Conservation (phyloP, 2,797 vertebrate genomes). For the Hoplostethus mediterraneus region DNA sequence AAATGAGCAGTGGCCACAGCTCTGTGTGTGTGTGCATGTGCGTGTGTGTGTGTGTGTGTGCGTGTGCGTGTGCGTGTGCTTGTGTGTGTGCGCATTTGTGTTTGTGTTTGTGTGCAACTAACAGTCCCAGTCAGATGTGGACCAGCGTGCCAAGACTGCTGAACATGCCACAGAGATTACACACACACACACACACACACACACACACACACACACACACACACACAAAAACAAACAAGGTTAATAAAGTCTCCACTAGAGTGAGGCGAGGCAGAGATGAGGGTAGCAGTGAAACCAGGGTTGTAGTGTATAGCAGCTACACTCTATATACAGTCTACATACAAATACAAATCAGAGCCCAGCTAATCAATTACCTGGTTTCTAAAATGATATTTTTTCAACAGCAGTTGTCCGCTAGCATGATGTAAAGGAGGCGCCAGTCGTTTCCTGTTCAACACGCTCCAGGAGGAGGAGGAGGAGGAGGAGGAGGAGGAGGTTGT, state of each 20-base stretch:
- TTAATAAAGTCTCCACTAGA: constrained; percentile 7
- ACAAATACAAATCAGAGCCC: too few species aligned
- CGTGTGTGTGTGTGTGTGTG: constrained; percentile 4
- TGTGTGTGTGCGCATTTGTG: constrained; percentile 8
- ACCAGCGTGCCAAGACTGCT: constrained; percentile 17
- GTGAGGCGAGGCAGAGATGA: constrained; percentile 23
- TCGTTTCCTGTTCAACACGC: constrained; percentile 28
- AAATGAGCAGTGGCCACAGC: neutral
- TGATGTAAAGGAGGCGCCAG: constrained; percentile 23
- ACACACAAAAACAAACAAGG: constrained; percentile 8
- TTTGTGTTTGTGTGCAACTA: constrained; percentile 8
- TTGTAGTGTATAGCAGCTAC: neutral
- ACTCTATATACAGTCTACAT: too few species aligned
- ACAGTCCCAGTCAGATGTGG: constrained; percentile 5
- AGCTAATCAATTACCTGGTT: too few species aligned
- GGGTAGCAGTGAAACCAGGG: constrained; percentile 29
- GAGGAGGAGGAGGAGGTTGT: constrained; percentile 16
- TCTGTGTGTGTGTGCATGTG: neutral
- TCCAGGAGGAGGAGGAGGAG: constrained; percentile 15
- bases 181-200: constrained; percentile 11
- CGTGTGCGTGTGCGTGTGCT: neutral
- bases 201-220: neutral
- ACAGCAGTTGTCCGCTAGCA: neutral
- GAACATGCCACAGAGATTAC: neutral
- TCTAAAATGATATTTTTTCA: too few species aligned